These are phyloP conservation scores for Otus sunia DNA, from an alignment of 2,113 vertebrate genomes.

Conservation along the genomic window DNA sequence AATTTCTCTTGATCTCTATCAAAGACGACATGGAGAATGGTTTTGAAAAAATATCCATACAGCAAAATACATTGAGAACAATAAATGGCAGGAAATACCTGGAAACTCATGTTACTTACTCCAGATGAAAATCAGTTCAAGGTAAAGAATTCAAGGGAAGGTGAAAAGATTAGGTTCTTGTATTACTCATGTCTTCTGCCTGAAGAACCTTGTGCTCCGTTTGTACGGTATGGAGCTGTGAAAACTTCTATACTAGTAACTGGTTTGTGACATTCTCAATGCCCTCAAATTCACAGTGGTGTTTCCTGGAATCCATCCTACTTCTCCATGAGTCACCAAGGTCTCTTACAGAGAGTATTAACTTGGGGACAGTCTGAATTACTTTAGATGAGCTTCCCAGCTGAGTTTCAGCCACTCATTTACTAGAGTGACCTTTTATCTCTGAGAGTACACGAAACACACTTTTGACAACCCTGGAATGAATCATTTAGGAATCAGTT, in stretches of 20 bases:
- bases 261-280: not conserved
- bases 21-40: not conserved
- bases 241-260: not conserved
- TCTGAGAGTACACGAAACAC: not conserved
- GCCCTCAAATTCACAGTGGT: not conserved
- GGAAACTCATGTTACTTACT: not conserved
- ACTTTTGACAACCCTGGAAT: not conserved
- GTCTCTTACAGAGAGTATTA: not conserved
- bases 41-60: not conserved
- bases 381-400: not conserved
- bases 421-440: not conserved
- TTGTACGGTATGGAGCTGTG: not conserved
- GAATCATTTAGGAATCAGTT: not conserved
- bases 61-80: not conserved
- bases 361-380: not conserved
- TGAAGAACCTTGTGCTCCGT: not conserved
- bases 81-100: not conserved
- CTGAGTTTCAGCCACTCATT: not conserved
- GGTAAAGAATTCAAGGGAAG: not conserved
- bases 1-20: not conserved
- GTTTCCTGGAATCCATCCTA: not conserved
- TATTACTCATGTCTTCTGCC: not conserved
- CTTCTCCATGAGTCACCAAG: not conserved
- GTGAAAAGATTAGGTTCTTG: not conserved
- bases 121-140: not conserved